Evolutionary conservation across 2,888 invertebrate genomes (phyloP).

Genomic region (Rhingia campestris): DNA sequence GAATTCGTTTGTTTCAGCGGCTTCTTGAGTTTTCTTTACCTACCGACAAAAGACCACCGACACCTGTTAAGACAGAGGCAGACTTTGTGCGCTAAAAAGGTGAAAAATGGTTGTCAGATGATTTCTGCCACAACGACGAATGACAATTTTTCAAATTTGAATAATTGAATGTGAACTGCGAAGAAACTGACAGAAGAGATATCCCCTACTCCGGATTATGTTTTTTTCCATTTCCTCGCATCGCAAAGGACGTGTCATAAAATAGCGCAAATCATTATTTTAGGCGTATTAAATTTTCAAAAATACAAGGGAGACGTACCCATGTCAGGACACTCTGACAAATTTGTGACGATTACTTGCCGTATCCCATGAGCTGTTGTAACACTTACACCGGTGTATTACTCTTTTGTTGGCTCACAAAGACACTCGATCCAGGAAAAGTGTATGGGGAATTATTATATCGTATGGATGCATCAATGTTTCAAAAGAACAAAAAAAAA

Average conservation of each 20-base stretch:
- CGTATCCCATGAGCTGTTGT: background rate
- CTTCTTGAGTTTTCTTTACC: background rate
- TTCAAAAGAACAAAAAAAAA: background rate
- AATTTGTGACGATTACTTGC: constrained; percentile 62
- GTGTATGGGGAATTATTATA: constrained; percentile 54
- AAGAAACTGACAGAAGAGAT: constrained; percentile 11
- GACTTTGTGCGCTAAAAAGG: constrained; percentile 31
- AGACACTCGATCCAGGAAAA: constrained; percentile 50
- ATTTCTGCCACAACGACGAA: constrained; percentile 31
- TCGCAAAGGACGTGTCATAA: background rate
- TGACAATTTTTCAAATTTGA: constrained; percentile 60
- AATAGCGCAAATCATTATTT: constrained; percentile 55
- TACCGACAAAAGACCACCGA: background rate
- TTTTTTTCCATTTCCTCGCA: background rate
- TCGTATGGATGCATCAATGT: constrained; percentile 8
- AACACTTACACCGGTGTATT: background rate
- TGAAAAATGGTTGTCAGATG: constrained; percentile 44
- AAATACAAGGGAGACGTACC: constrained; percentile 8
- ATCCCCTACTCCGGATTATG: constrained; percentile 16
- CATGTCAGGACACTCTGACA: constrained; percentile 31
- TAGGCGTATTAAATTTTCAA: constrained; percentile 49
- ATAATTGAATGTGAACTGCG: constrained; percentile 62
- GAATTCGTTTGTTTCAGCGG: constrained; percentile 4
- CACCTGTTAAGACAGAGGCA: background rate
- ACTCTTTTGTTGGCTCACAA: constrained; percentile 26